A percentile compares a stretch with the other conserved stretches of the same genome.
Evolutionary conservation across 2,888 invertebrate species (phyloP).

Genomic region (Dicycla oo): DNA sequence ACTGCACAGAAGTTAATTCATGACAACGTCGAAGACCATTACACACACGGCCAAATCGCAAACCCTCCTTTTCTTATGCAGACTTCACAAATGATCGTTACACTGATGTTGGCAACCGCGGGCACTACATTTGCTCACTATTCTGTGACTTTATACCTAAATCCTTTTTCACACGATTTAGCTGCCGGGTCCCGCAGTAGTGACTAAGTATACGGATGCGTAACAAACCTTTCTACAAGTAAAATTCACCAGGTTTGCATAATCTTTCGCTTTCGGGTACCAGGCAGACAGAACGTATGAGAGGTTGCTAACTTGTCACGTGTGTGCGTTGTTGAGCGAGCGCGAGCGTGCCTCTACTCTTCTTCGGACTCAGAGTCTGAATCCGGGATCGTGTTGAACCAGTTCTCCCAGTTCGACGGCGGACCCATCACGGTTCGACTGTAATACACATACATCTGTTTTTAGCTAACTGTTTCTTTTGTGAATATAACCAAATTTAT

Average conservation of each 20-base stretch:
- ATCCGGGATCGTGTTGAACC: slow-evolving; percentile 92
- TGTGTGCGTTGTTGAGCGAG: slow-evolving; percentile 44
- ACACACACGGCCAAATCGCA: neutral
- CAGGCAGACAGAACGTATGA: slow-evolving; percentile 6
- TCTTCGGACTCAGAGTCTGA: slow-evolving; percentile 88
- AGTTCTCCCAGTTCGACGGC: slow-evolving; percentile 89
- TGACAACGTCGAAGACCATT: neutral
- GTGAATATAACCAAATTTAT: neutral
- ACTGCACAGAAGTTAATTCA: neutral
- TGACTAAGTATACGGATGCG: neutral
- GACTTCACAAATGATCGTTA: neutral
- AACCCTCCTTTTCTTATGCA: neutral
- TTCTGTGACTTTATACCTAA: neutral
- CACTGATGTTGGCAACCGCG: neutral
- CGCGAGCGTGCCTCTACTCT: slow-evolving; percentile 69
- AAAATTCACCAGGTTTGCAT: neutral
- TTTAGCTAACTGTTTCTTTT: neutral
- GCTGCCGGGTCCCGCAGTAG: neutral
- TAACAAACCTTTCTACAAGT: neutral
- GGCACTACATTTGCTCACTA: slow-evolving; percentile 25
- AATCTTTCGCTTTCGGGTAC: neutral
- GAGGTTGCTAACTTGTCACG: slow-evolving; percentile 10
- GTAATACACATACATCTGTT: slow-evolving; percentile 51
- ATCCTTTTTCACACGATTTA: neutral
- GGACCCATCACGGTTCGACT: slow-evolving; percentile 86